Base-by-base conservation (phyloP, 2,113 vertebrate species). In the Tenebrosternarchus preto region DNA sequence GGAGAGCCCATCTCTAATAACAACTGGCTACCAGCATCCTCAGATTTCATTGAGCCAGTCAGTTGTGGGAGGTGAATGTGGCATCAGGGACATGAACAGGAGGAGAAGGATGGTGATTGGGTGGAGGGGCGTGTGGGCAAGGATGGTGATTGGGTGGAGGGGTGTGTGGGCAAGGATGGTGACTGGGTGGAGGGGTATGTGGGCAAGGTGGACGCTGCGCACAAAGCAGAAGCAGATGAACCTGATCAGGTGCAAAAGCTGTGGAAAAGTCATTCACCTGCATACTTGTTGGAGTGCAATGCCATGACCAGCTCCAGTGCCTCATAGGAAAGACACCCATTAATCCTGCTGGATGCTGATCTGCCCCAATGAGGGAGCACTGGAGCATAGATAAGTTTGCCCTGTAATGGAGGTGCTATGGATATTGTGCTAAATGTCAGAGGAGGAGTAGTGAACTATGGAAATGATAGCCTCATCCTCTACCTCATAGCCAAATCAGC, bases 1-100 rank as follows among this genome's bases (percentile, higher is more conserved):
- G 81, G 78, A 80, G 79, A 76, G 76, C 69, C 43, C 68, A 78
- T 79, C 83, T 82, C 70, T 83, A 85, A 88, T 87, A 88, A 85
- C 87, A 88, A 64, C 83, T 83, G 87, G 83, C 87, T 80, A 81
- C 87, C 85, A 83, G 59, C 63, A 78, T 74, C 77, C 86, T 73
- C 60, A 29, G 20, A 80, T 60, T 55, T 77, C 71, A 82, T 89
- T 89, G 88, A 91, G 89, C 85, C 53, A 12, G 39, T 33, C 66
- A 61, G 76, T 57, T 63, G 77, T 70, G 68, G 33, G 77, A 77
- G 70, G 80, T 86, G 80, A 86, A 86, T 88, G 85, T 71, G 50
- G 17, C 16, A 53, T 36, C 71, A 71, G 61, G 31, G 16, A 79
- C 55, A 77, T 77, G 76, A 77, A 67, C 55, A 64, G 69, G 31